A percentile compares a stretch with the other conserved stretches of the same genome.
Conservation (phyloP, 2,888 invertebrate genomes). For the Shargacucullia verbasci region DNA sequence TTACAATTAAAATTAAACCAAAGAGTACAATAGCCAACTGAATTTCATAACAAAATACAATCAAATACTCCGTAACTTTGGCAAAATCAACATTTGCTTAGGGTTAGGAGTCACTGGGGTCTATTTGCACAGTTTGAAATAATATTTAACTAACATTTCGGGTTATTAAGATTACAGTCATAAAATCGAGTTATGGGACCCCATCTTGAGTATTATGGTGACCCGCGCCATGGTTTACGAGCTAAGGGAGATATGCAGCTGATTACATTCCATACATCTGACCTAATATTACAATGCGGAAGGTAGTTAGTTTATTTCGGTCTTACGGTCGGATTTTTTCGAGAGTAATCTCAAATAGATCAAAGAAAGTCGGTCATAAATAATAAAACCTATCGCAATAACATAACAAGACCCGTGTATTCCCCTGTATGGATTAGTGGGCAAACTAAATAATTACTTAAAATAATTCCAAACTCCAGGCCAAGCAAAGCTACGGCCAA, state of each 20-base stretch:
- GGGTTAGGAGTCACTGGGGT: conserved; percentile 9
- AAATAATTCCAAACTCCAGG: too few species aligned
- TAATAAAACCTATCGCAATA: too few species aligned
- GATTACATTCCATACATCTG: conserved; percentile 24
- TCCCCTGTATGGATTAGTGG: too few species aligned
- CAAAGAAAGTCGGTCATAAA: too few species aligned
- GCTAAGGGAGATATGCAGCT: conserved; percentile 10
- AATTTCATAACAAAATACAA: conserved; percentile 25
- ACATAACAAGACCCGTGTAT: too few species aligned
- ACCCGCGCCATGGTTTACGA: conserved; percentile 33
- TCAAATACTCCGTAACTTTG: conserved; percentile 31
- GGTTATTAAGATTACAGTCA: conserved; percentile 43
- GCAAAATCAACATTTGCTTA: conserved; percentile 31
- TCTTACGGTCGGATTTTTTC: background rate
- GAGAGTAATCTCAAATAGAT: too few species aligned
- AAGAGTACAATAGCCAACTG: conserved; percentile 3
- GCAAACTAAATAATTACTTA: too few species aligned
- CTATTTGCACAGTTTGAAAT: conserved; percentile 40
- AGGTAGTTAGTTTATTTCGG: background rate
- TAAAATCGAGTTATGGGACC: conserved; percentile 39
- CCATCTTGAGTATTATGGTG: conserved; percentile 30
- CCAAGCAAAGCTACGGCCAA: too few species aligned
- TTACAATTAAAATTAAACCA: conserved; percentile 25
- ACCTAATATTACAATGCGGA: conserved; percentile 3
- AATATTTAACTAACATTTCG: conserved; percentile 45